These are phyloP conservation scores for Symphodus melops DNA, from an alignment of 2,113 vertebrate species.

Conservation along the genomic window DNA sequence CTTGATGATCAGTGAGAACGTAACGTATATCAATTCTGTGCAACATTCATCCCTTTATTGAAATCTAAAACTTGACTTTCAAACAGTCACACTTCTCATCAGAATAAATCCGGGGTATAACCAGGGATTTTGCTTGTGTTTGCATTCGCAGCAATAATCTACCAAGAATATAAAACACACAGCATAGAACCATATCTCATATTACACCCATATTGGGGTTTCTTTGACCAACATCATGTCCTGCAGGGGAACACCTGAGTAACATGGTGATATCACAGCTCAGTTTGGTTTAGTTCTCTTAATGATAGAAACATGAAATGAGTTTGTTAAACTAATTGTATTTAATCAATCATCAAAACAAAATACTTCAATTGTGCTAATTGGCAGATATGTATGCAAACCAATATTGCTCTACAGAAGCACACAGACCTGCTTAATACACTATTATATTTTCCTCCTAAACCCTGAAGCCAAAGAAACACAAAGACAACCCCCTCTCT, in stretches of 20 bases:
- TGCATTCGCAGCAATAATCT: constrained; percentile 19
- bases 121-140: constrained; percentile 29
- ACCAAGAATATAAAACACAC: background rate
- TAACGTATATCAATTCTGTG: constrained; percentile 62
- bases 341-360: constrained; percentile 36
- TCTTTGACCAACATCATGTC: constrained; percentile 3
- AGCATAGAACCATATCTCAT: background rate
- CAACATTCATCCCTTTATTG: constrained; percentile 56
- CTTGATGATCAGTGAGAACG: constrained; percentile 48
- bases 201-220: background rate
- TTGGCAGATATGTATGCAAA: constrained; percentile 32
- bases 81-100: constrained; percentile 22
- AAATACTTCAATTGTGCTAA: constrained; percentile 19
- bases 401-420: constrained; percentile 26
- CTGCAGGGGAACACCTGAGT: constrained; percentile 8
- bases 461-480: constrained; percentile 29
- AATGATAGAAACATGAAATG: constrained; percentile 15
- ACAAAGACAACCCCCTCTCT: constrained; percentile 31
- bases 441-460: constrained; percentile 14
- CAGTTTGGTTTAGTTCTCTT: constrained; percentile 26
- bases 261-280: constrained; percentile 33
- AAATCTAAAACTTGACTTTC: constrained; percentile 24
- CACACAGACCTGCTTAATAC: constrained; percentile 32
- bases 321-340: constrained; percentile 11
- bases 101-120: constrained; percentile 30